Percentiles rank a stretch among this genome's conserved stretches.
Conservation (phyloP, 2,113 vertebrate species). For the Panurus biarmicus region DNA sequence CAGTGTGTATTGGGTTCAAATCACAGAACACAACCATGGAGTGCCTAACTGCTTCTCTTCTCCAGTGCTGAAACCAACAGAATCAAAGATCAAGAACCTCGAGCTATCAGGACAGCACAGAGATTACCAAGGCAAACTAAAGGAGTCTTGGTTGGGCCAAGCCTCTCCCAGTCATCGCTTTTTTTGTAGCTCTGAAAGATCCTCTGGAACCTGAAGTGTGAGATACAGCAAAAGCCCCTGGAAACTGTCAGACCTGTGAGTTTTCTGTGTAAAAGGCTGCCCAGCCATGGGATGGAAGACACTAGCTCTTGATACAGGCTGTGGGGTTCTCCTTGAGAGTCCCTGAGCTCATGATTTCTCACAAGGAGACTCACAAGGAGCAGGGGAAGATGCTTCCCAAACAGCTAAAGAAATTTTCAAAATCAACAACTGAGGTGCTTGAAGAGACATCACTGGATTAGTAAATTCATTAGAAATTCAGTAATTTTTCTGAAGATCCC, state of each 20-base stretch:
- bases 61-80: background rate
- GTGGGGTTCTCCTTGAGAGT: background rate
- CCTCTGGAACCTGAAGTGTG: accelerated
- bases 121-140: background rate
- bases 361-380: background rate
- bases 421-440: background rate
- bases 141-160: background rate
- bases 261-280: background rate
- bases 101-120: background rate
- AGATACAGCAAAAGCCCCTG: background rate
- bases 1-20: background rate
- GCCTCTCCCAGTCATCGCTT: background rate
- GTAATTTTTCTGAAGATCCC: background rate
- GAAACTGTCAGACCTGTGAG: background rate
- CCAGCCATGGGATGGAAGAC: background rate
- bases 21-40: background rate
- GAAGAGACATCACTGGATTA: accelerated
- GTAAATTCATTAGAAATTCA: background rate
- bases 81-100: background rate
- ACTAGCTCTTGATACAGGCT: background rate
- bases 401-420: background rate
- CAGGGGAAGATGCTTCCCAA: background rate
- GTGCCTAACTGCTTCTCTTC: background rate
- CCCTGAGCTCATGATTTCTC: background rate
- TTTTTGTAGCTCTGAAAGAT: background rate